These are phyloP conservation scores for Synergus itoensis DNA, from an alignment of 2,888 invertebrate genomes.

Conservation along the genomic window DNA sequence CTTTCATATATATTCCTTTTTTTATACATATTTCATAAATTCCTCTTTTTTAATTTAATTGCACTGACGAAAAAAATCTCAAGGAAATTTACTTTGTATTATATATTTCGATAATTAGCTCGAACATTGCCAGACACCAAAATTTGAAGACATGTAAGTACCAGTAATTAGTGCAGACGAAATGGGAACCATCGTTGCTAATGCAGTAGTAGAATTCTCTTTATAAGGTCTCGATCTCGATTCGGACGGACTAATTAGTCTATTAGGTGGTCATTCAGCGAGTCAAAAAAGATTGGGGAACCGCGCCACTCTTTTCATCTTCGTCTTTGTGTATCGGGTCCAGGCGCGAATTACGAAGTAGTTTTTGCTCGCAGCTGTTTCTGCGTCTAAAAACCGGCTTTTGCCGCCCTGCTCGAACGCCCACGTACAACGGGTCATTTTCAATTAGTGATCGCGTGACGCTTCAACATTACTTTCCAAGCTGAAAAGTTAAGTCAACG, in stretches of 20 bases:
- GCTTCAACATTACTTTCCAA: constrained; percentile 55
- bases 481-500: constrained; percentile 48
- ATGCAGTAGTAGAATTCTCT: constrained; percentile 40
- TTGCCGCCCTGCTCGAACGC: constrained; percentile 43
- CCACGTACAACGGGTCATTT: constrained; percentile 58
- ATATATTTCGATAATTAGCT: background rate
- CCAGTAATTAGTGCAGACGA: background rate
- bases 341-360: constrained; percentile 64
- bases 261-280: constrained; percentile 56
- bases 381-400: constrained; percentile 52
- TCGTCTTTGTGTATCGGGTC: constrained; percentile 32
- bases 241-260: constrained; percentile 61
- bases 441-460: constrained; percentile 63
- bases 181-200: background rate
- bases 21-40: background rate
- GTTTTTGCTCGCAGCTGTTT: constrained; percentile 49
- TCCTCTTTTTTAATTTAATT: too few species aligned
- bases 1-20: background rate
- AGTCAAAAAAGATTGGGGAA: constrained; percentile 55
- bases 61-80: too few species aligned
- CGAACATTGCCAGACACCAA: background rate
- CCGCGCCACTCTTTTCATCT: constrained; percentile 43
- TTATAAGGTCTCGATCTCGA: constrained; percentile 52
- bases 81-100: too few species aligned
- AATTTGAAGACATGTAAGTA: background rate